Base-by-base conservation (phyloP, 1,140 invertebrate genomes). In the Tachypleus tridentatus region DNA sequence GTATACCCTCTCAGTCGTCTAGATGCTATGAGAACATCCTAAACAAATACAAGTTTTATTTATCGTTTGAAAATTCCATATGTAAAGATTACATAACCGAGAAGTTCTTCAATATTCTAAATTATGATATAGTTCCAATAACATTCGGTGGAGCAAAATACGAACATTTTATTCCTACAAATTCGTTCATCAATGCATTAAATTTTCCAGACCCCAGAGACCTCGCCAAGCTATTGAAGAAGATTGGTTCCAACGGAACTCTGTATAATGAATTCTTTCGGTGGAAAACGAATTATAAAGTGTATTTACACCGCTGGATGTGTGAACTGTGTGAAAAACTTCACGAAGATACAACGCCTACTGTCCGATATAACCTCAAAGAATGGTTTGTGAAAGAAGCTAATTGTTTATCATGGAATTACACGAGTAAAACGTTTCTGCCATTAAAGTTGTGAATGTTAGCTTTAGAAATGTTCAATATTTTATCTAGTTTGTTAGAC, bases 171-270 rank as follows among this genome's bases (percentile, higher is more conserved):
- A 74, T 75, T 8, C 71, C 73, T n/a, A 71, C 73, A 8, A 57
- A 74, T 60, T 77, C 78, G 49, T 76, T 74, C 48, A 75, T 80
- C 51, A 60, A 79, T 61, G 70, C 75, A 1, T 59, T 65, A 7
- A 74, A 77, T 57, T 80, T 76, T 64, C 62, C 70, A 11, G 64
- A 56, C 74, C 69, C 70, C 4, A 54, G 61, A 64, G 70, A 80
- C 3, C 72, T 87, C 61, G 84, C 79, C 0, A 48, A 75, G 0
- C 80, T 82, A 68, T 69, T 87, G 57, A 72, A 73, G 6, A 70
- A 71, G 52, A 70, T 87, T 50, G 79, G 78, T 8, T 63, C 56
- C 6, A 71, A 75, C 63, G 67, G 73, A 9, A 62, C 65, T 3
- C 49, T 67, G 57, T 78, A 74, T 60, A 67, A 67, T 8, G 63